A percentile compares a stretch with the other conserved stretches of the same genome.
phyloP scores from a whole-genome alignment of 2,888 invertebrate genomes.

The Acanthacorydalis orientalis region DNA sequence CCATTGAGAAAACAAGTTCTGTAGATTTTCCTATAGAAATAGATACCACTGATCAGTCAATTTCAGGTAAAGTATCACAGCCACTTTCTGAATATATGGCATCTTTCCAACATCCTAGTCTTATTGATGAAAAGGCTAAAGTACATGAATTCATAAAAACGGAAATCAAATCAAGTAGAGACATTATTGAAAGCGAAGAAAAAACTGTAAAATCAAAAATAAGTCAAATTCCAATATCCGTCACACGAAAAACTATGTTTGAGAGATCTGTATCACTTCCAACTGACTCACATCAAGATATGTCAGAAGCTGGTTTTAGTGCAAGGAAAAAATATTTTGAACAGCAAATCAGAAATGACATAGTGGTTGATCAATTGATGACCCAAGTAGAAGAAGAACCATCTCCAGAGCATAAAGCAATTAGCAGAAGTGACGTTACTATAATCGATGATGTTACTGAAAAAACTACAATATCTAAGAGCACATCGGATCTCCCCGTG shows the following conservation, averaged over 20 bases:
- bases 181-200: slow-evolving; percentile 27
- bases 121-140: slow-evolving; percentile 1
- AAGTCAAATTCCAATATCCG: slow-evolving; percentile 19
- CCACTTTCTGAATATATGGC: slow-evolving; percentile 6
- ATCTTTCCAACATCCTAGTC: slow-evolving; percentile 5
- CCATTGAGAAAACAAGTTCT: neutral
- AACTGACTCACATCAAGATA: slow-evolving; percentile 26
- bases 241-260: slow-evolving; percentile 23
- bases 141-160: neutral
- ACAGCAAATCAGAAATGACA: slow-evolving; percentile 40
- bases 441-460: neutral
- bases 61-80: neutral
- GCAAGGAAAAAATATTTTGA: slow-evolving; percentile 40
- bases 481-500: slow-evolving; percentile 8
- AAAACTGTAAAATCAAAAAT: slow-evolving; percentile 22
- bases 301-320: slow-evolving; percentile 34
- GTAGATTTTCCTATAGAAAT: neutral
- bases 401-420: slow-evolving; percentile 29
- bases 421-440: slow-evolving; percentile 4
- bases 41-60: neutral
- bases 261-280: slow-evolving; percentile 32
- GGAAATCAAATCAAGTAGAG: slow-evolving; percentile 20
- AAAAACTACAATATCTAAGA: neutral
- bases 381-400: slow-evolving; percentile 29
- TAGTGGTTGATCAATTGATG: slow-evolving; percentile 32